Evolutionary conservation across 2,113 vertebrate species (phyloP).

Genomic region (Martes martes): DNA sequence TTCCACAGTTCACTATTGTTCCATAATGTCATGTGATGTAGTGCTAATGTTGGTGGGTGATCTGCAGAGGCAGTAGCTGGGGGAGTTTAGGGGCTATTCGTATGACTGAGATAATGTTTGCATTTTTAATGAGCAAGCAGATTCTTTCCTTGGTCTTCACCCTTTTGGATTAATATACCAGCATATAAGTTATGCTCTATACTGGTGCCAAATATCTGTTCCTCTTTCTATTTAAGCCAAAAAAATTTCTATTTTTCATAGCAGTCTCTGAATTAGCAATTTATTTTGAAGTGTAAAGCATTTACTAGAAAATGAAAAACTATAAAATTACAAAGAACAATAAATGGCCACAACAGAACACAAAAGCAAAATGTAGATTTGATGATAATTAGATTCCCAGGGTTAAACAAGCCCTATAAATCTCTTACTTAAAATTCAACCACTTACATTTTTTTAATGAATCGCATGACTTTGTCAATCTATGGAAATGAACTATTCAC

Average conservation of each 20-base stretch:
- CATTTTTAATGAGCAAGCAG: slow-evolving; percentile 65
- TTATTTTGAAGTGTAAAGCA: slow-evolving; percentile 32
- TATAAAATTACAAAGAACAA: neutral
- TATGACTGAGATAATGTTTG: slow-evolving; percentile 72
- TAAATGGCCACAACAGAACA: neutral
- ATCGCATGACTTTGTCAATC: neutral
- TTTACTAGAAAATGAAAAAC: slow-evolving; percentile 26
- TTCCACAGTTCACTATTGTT: slow-evolving; percentile 69
- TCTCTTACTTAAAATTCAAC: slow-evolving; percentile 37
- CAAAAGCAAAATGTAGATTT: slow-evolving; percentile 41
- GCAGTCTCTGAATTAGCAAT: slow-evolving; percentile 4
- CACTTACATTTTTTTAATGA: slow-evolving; percentile 38
- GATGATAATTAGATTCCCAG: neutral
- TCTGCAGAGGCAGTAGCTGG: slow-evolving; percentile 62
- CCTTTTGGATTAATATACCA: slow-evolving; percentile 45
- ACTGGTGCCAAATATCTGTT: slow-evolving; percentile 9
- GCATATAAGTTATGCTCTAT: slow-evolving; percentile 37
- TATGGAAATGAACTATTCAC: neutral
- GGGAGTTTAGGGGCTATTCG: slow-evolving; percentile 42
- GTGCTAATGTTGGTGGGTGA: slow-evolving; percentile 63
- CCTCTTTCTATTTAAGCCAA: neutral
- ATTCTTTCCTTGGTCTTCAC: slow-evolving; percentile 64
- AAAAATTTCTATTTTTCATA: slow-evolving; percentile 46
- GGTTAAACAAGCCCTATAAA: neutral
- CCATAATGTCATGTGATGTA: slow-evolving; percentile 63